phyloP scores from a whole-genome alignment of 37 sponge, comb jelly and placozoan genomes.

The Eunapius fragilis region DNA sequence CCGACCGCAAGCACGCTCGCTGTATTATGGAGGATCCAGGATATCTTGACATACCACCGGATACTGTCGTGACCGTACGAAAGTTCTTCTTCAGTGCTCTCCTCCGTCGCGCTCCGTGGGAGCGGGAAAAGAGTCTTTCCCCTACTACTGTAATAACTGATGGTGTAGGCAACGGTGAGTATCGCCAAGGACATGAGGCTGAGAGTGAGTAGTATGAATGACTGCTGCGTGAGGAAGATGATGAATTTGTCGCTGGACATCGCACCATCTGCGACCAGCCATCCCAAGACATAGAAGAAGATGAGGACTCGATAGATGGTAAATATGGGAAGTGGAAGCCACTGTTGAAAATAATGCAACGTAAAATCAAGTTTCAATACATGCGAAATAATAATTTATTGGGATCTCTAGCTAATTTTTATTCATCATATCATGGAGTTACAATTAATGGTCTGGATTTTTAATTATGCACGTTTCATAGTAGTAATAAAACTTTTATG shows the following conservation, averaged over 20 bases:
- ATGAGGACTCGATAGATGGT: conserved; percentile 25
- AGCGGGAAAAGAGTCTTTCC: neutral
- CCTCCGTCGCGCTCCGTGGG: neutral
- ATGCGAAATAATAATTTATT: too few relatives aligned
- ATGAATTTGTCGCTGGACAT: neutral
- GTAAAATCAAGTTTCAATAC: too few relatives aligned
- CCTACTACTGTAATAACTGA: conserved; percentile 5
- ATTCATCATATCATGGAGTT: too few relatives aligned
- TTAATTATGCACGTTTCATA: too few relatives aligned
- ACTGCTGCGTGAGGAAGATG: conserved; percentile 39
- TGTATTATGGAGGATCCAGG: conserved; percentile 42
- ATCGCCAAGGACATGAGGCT: neutral
- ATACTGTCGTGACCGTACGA: conserved; percentile 42
- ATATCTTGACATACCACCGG: conserved; percentile 46
- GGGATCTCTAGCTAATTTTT: too few relatives aligned
- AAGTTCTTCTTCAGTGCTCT: neutral
- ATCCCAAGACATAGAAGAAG: conserved; percentile 25
- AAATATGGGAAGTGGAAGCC: conserved; percentile 52
- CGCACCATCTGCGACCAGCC: conserved; percentile 16
- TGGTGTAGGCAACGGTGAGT: conserved; percentile 15
- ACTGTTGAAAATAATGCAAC: neutral
- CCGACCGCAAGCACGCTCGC: neutral
- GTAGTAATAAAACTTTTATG: too few relatives aligned
- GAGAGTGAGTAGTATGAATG: conserved; percentile 11
- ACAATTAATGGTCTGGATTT: too few relatives aligned